phyloP scores from a whole-genome alignment of 2,888 invertebrate species.

The Cybosia mesomella region DNA sequence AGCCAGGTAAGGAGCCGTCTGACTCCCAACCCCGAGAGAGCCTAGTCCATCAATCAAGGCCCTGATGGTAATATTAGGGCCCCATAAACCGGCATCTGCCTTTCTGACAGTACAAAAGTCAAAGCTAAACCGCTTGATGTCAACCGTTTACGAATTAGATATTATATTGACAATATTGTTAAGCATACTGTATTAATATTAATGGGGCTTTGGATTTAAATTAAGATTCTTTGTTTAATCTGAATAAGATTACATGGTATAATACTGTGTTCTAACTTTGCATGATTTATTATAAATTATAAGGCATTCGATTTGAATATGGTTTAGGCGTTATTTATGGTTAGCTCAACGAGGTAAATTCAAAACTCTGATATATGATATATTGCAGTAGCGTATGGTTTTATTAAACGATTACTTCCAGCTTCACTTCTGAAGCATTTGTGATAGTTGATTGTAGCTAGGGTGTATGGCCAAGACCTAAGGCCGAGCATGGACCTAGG shows the following conservation, averaged over 20 bases:
- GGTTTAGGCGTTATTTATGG: constrained; percentile 13
- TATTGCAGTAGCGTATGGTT: neutral
- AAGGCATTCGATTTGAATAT: constrained; percentile 12
- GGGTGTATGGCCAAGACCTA: neutral
- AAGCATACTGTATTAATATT: constrained; percentile 13
- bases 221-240: constrained; percentile 15
- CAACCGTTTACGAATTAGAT: neutral
- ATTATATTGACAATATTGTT: constrained; percentile 2
- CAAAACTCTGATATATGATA: neutral
- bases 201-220: constrained; percentile 14
- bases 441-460: neutral
- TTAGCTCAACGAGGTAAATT: neutral
- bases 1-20: no score
- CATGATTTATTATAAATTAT: constrained; percentile 21
- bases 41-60: neutral
- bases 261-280: constrained; percentile 11
- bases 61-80: no score
- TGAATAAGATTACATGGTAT: constrained; percentile 13
- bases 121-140: neutral
- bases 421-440: neutral
- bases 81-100: no score
- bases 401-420: neutral
- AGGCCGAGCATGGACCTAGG: no score
- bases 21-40: no score
- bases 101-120: neutral